A percentile compares a stretch with the other conserved stretches of the same genome.
Conservation (phyloP, 2,888 invertebrate genomes). For the Scrobipalpa costella region DNA sequence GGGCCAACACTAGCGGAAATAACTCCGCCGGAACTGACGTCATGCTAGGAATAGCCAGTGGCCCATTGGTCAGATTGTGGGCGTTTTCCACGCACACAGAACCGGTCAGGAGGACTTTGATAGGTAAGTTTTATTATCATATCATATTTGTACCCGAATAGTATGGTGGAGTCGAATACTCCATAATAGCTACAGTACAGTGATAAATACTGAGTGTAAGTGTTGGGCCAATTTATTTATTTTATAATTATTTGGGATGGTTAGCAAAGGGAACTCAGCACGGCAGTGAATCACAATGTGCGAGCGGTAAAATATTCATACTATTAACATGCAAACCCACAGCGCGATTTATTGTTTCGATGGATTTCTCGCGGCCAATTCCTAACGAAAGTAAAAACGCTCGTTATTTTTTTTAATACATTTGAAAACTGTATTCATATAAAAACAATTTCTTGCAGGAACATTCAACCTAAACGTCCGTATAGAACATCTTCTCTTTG, state of each 20-base stretch:
- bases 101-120: slow-evolving; percentile 71
- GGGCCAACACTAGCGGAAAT: slow-evolving; percentile 59
- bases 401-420: too few species aligned
- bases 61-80: slow-evolving; percentile 72
- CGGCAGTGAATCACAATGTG: background rate
- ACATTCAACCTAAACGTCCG: slow-evolving; percentile 95
- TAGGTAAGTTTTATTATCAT: slow-evolving; percentile 55
- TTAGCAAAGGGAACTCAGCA: too few species aligned
- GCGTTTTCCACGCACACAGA: slow-evolving; percentile 77
- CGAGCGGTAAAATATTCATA: background rate
- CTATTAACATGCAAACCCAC: too few species aligned
- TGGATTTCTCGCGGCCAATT: too few species aligned
- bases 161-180: too few species aligned
- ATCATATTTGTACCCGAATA: background rate
- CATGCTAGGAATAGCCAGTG: slow-evolving; percentile 75
- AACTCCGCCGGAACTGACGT: slow-evolving; percentile 68
- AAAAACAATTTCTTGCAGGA: slow-evolving; percentile 70
- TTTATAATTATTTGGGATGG: too few species aligned
- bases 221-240: too few species aligned
- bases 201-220: too few species aligned
- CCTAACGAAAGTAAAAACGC: too few species aligned
- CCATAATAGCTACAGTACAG: too few species aligned
- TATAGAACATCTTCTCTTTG: slow-evolving; percentile 98
- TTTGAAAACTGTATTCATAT: too few species aligned
- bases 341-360: too few species aligned